Evolutionary conservation across 2,113 vertebrate genomes (phyloP).

Genomic region (Hippolais icterina): DNA sequence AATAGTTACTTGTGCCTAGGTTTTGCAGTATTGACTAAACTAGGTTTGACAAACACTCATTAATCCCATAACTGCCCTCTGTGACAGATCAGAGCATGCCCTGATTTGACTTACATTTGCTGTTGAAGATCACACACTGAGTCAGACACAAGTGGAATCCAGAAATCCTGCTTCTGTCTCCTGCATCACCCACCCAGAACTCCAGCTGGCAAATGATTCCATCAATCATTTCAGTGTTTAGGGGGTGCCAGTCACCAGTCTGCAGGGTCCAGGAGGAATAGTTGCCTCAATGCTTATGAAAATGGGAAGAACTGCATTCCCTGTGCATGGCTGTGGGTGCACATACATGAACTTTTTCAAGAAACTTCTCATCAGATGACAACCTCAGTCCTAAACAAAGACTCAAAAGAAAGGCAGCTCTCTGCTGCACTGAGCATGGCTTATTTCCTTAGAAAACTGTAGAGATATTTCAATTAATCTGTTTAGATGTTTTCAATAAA

Average conservation of each 20-base stretch:
- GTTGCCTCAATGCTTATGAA: neutral
- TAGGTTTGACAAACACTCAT: neutral
- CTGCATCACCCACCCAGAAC: neutral
- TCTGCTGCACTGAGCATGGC: neutral
- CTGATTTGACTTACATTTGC: slow-evolving; percentile 3
- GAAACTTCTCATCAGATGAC: neutral
- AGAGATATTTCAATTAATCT: neutral
- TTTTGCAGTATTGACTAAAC: neutral
- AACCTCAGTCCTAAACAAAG: neutral
- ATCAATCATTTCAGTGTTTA: neutral
- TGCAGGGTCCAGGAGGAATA: neutral
- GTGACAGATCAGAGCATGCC: neutral
- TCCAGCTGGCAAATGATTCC: neutral
- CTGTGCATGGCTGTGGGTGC: neutral
- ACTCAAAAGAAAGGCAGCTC: neutral
- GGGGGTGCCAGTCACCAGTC: neutral
- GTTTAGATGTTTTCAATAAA: neutral
- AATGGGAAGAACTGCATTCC: neutral
- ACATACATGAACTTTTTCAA: neutral
- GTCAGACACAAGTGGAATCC: slow-evolving; percentile 7
- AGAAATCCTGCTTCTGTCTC: neutral
- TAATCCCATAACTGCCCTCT: neutral
- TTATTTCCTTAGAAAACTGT: neutral
- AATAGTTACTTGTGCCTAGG: neutral
- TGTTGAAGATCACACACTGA: slow-evolving; percentile 19